Base-by-base conservation (phyloP, 2,797 vertebrate genomes). In the Myotis daubentonii region DNA sequence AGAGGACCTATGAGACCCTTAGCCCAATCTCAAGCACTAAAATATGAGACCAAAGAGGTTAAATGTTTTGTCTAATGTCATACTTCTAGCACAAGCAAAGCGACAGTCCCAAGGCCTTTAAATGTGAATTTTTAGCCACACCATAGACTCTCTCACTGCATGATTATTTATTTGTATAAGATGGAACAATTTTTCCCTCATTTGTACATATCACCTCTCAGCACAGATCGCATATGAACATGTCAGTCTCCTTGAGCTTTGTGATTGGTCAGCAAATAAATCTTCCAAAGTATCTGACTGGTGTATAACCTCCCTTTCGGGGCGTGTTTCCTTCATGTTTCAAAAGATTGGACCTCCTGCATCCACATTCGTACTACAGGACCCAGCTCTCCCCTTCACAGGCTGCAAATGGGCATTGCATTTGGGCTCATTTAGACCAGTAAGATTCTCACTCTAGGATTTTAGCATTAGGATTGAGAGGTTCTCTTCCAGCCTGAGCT, bases 61-160 rank as follows among this genome's bases (percentile, higher is more conserved):
- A 70, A 82, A 89, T 83, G 66, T n/a, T 86, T 93, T 85, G 53
- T 88, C 57, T 92, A 68, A 66, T 55, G n/a, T 75, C 60, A 51
- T 49, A 57, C 19, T 68, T 57, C 2, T 7, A 51, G 16, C 11
- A 87, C 36, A 93, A 95, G 57, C 57, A 86, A 95, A 81, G 75
- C 8, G 41, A 86, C 6, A 55, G n/a, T 53, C n/a, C 10, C 75
- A 53, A 78, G 49, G n/a, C 49, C 51, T 78, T 78, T 60, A 60
- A 92, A 57, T n/a, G 1, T 5, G 60, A 80, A 25, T 33, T 19
- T 55, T 95, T 49, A 82, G 71, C 70, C 68, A 41, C 0, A 72
- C n/a, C 23, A n/a, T 2, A 41, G 23, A 12, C 20, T 62, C 36
- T 89, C 28, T n/a, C 66, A 66, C 30, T 36, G 13, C 36, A 51